Base-by-base conservation (phyloP, 2,113 vertebrate genomes). In the Macheiramphus alcinus region DNA sequence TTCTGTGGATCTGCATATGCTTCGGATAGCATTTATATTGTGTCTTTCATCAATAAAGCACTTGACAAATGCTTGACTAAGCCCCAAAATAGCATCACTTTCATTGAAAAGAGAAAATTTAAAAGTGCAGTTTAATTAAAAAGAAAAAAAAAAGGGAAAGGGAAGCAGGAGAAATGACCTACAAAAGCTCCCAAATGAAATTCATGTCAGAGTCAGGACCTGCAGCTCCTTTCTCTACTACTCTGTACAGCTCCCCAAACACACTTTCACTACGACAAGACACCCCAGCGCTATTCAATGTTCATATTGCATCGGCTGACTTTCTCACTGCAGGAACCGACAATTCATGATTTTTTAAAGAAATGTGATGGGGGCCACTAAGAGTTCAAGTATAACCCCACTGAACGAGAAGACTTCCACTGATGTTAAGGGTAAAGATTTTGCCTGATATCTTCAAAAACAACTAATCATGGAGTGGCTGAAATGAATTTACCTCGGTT, bases 401-500 rank as follows among this genome's bases (percentile, higher is more conserved):
- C 9, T 42, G 79, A 87, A 90, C 16, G 61, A 55, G 62, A 90
- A 93, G 11, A 4, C 7, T 79, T 62, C 25, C 26, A 58, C 16
- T 80, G 34, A 62, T 50, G 19, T 4, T 80, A 63, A 67, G 29
- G 25, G 66, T 80, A 82, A 94, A 90, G 45, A 85, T 72, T 92
- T 90, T 92, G 19, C 58, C 71, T 74, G 50, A 42, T 76, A 58
- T 32, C 18, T 83, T 76, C 26, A 62, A 56, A 95, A 82, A 20
- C 7, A 12, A 42, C 68, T 53, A 67, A 82, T 48, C 72, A 63
- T 34, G 11, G 53, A 81, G 20, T 40, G 13, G 14, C 12, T 82
- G 31, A 86, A 95, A 87, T 80, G 10, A 94, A 95, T 95, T 87
- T 94, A 85, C 66, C 67, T 90, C 53, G 20, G 25, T 56, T 96